These are phyloP conservation scores for Scyliorhinus canicula DNA, from an alignment of 2,797 vertebrate genomes.

Conservation along the genomic window DNA sequence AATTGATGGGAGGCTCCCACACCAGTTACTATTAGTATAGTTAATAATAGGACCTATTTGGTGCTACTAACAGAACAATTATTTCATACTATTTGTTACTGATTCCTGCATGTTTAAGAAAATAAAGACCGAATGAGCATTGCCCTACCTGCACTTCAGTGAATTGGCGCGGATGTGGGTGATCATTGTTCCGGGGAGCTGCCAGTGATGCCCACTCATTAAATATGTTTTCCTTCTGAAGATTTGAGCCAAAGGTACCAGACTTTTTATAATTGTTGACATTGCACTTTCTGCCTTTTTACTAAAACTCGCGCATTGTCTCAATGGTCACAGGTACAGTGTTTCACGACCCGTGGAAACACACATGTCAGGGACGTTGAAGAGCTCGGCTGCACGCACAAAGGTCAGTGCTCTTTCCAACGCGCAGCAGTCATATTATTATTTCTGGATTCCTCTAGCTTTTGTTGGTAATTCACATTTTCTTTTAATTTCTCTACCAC, in stretches of 20 bases:
- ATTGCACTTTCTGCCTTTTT: neutral
- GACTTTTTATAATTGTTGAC: neutral
- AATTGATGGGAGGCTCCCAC: neutral
- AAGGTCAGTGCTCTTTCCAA: constrained; percentile 64
- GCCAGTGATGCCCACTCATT: neutral
- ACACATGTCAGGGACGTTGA: constrained; percentile 74
- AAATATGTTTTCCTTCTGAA: neutral
- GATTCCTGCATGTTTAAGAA: neutral
- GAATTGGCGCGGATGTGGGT: no score
- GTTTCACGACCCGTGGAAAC: constrained; percentile 83
- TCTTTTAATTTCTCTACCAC: neutral
- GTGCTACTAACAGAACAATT: neutral
- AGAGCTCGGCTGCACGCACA: constrained; percentile 65
- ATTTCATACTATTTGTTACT: neutral
- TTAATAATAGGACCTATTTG: neutral
- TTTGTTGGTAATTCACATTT: neutral
- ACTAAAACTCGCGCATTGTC: neutral
- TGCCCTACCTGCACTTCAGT: neutral
- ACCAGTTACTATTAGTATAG: neutral
- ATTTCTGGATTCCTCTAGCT: neutral
- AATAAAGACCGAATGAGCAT: neutral
- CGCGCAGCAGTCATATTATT: neutral
- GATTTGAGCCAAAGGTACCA: neutral
- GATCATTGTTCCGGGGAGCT: neutral
- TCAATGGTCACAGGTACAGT: constrained; percentile 72